Base-by-base conservation (phyloP, 2,113 vertebrate genomes). In the Cheirogaleus medius region DNA sequence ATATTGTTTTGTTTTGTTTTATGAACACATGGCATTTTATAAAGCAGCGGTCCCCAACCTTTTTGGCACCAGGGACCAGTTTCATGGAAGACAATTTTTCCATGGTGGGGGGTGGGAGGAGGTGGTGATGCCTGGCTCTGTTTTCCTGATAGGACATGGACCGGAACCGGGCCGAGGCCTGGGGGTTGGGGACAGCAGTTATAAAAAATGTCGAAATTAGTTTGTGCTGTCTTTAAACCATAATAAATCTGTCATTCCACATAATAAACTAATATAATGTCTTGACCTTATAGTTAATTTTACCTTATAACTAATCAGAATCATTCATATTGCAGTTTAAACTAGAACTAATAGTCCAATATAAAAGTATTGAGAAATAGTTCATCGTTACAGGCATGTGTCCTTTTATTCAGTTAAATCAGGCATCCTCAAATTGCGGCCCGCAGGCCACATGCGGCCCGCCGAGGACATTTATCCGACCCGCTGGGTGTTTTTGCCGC, bases 381-480 rank as follows among this genome's bases (percentile, higher is more conserved):
- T 88, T 93, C 23, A 66, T 81, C 49, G 32, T 77, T 81, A 37
- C 92, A 47, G 29, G 97, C 32, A 21, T 91, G 17, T 96, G 14
- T 94, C 29, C 54, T 78, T 96, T 92, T 91, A 74, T 37, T 91
- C 42, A 49, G n/a, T 90, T 95, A 95, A 93, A n/a, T n/a, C n/a
- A n/a, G n/a, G n/a, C n/a, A n/a, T n/a, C n/a, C n/a, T n/a, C n/a
- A n/a, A n/a, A n/a, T n/a, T n/a, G n/a, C n/a, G n/a, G n/a, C n/a
- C n/a, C n/a, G n/a, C n/a, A n/a, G n/a, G n/a, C n/a, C n/a, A n/a
- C n/a, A n/a, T n/a, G n/a, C n/a, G n/a, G n/a, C n/a, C n/a, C n/a
- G n/a, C n/a, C n/a, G n/a, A n/a, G n/a, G n/a, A n/a, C n/a, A n/a
- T n/a, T n/a, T n/a, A n/a, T n/a, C n/a, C n/a, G n/a, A n/a, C n/a